Evolutionary conservation across 1,140 invertebrate species (phyloP), one percentile per base, ranked within the genome.

Genomic region (Eupeodes corollae): DNA sequence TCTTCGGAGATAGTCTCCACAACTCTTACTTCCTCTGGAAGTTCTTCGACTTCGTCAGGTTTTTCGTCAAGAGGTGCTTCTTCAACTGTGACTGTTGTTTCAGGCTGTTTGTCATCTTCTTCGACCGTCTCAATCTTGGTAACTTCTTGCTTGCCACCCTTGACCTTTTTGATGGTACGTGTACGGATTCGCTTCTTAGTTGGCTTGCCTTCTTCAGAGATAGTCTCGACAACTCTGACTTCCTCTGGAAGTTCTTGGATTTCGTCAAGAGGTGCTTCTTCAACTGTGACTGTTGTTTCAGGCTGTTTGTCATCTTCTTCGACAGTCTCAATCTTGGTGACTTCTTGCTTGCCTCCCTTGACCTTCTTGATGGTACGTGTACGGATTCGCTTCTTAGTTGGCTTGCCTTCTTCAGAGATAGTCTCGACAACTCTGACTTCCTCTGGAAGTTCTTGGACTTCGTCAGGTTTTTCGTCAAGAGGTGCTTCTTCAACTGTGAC

Each of bases 1-100:
- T 47, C 46, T 47, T 60, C 46, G 8, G 55, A 44, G n/a, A 21
- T 12, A 21, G 44, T 58, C 56, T 68, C 63, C 42, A 63, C 57
- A 3, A 68, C 38, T 14, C 12, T 18, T 26, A 70, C 47, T 53
- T 35, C 16, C 47, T 42, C 41, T 19, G 41, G 41, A 21, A 42
- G 15, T 30, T 42, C 41, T 15, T 42, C 41, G 6, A 42, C 26
- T 12, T 9, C 6, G 3, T 48, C 47, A 2, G 16, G 13, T 15
- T 40, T 40, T 2, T 19, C 18, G 16, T 42, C 41, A 9, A 11
- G 6, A 19, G 41, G 38, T 19, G 15, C 37, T 47, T 54, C 53
- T 44, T 35, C 50, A 57, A 44, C 42, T 10, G 47, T 52, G 34
- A 57, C 51, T 10, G 54, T 56, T 11, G 56, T 57, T 39, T 37